Evolutionary conservation across 2,113 vertebrate species (phyloP).

Genomic region (Silurus glanis): DNA sequence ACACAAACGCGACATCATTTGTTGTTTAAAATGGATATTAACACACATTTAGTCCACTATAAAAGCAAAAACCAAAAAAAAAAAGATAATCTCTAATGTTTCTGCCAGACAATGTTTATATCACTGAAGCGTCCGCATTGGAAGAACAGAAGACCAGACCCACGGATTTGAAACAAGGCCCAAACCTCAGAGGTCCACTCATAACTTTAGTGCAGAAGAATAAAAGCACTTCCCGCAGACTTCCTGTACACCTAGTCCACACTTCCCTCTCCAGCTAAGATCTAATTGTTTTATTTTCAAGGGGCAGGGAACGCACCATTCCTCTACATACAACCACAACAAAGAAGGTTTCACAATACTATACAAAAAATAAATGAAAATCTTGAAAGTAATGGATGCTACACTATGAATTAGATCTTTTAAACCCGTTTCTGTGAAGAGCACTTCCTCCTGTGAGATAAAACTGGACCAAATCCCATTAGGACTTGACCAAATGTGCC

Average conservation of each 20-base stretch:
- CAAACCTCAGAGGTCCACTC: slow-evolving; percentile 58
- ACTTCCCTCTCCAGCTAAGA: slow-evolving; percentile 54
- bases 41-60: background rate
- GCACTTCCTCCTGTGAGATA: slow-evolving; percentile 62
- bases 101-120: slow-evolving; percentile 38
- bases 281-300: slow-evolving; percentile 36
- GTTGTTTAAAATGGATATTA: slow-evolving; percentile 12
- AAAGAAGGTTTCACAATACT: slow-evolving; percentile 26
- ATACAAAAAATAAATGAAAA: slow-evolving; percentile 30
- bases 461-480: slow-evolving; percentile 59
- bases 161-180: slow-evolving; percentile 49
- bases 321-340: slow-evolving; percentile 37
- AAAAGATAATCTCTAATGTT: slow-evolving; percentile 30
- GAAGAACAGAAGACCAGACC: slow-evolving; percentile 45
- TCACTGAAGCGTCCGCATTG: slow-evolving; percentile 40
- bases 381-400: slow-evolving; percentile 18
- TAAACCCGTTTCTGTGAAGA: slow-evolving; percentile 25
- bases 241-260: slow-evolving; percentile 53
- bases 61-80: background rate
- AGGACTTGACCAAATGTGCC: slow-evolving; percentile 63
- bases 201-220: slow-evolving; percentile 43
- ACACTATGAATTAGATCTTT: background rate
- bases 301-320: slow-evolving; percentile 17
- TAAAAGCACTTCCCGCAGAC: slow-evolving; percentile 53
- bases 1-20: background rate